Conservation (phyloP, 2,888 invertebrate species). For the Drosophila merina region DNA sequence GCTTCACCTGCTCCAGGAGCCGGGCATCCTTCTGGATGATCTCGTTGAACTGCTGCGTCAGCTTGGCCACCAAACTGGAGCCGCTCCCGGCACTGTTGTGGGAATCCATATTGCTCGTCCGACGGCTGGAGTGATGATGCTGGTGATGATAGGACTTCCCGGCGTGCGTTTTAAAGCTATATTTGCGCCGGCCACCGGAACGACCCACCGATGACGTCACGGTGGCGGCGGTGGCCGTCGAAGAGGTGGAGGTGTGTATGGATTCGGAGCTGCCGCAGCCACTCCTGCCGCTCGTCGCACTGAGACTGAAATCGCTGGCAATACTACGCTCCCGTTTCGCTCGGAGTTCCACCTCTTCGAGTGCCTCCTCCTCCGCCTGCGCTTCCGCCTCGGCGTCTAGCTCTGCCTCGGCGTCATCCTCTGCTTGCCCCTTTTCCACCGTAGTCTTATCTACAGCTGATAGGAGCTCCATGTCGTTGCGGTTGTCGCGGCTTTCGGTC, state of each 20-base stretch:
- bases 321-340: conserved; percentile 25
- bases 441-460: conserved; percentile 45
- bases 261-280: conserved; percentile 67
- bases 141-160: conserved; percentile 68
- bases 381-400: conserved; percentile 6
- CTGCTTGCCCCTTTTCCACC: conserved; percentile 6
- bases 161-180: conserved; percentile 83
- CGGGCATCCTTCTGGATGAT: conserved; percentile 84
- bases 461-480: conserved; percentile 45
- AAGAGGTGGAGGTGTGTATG: conserved; percentile 36
- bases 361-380: conserved; percentile 3
- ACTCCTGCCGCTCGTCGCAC: conserved; percentile 53
- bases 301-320: conserved; percentile 47
- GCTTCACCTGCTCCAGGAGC: conserved; percentile 85
- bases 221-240: conserved; percentile 21
- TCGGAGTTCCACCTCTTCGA: conserved; percentile 17
- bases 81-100: conserved; percentile 23
- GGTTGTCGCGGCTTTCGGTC: conserved; percentile 43
- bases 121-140: conserved; percentile 75
- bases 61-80: conserved; percentile 87
- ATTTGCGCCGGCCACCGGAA: conserved; percentile 73
- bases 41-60: conserved; percentile 89
- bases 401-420: not conserved
- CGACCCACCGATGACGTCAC: conserved; percentile 53
- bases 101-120: conserved; percentile 43